Conservation (phyloP, 2,888 invertebrate genomes). For the Pollenia angustigena region DNA sequence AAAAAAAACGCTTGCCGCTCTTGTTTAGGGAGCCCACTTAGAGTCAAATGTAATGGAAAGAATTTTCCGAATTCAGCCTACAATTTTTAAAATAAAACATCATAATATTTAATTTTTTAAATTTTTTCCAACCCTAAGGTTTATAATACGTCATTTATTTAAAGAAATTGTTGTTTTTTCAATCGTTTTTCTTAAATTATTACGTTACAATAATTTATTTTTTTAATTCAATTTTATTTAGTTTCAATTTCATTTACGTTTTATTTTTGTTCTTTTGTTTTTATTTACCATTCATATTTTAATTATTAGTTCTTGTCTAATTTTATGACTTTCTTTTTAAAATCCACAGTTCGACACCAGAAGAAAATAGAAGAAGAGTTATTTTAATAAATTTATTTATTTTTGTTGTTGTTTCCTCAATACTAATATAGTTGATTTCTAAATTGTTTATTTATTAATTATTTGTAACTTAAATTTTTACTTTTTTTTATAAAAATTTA, state of each 20-base stretch:
- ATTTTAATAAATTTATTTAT: constrained; percentile 33
- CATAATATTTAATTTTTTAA: constrained; percentile 35
- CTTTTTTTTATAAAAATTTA: constrained; percentile 70
- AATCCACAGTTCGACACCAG: constrained; percentile 64
- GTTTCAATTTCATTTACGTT: constrained; percentile 65
- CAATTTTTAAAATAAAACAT: constrained; percentile 37
- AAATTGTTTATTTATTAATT: constrained; percentile 60
- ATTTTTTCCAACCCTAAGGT: constrained; percentile 68
- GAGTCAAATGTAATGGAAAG: background rate
- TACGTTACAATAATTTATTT: constrained; percentile 65
- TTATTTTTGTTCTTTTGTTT: constrained; percentile 18
- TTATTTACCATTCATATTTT: background rate
- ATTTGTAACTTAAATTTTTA: constrained; percentile 49
- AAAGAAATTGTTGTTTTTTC: constrained; percentile 73
- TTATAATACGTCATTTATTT: constrained; percentile 75
- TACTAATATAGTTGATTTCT: constrained; percentile 74
- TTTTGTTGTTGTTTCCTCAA: constrained; percentile 62
- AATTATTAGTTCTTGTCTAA: background rate
- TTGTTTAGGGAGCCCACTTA: too few species aligned
- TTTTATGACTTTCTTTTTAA: constrained; percentile 34
- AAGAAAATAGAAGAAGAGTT: constrained; percentile 62
- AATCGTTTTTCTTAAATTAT: constrained; percentile 61
- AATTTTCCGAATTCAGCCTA: background rate
- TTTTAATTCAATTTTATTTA: constrained; percentile 56
- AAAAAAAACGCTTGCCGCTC: too few species aligned